Percentiles rank a stretch among this genome's conserved stretches.
These are phyloP conservation scores for Meloe dianella DNA, from an alignment of 2,888 invertebrate species.

Conservation along the genomic window DNA sequence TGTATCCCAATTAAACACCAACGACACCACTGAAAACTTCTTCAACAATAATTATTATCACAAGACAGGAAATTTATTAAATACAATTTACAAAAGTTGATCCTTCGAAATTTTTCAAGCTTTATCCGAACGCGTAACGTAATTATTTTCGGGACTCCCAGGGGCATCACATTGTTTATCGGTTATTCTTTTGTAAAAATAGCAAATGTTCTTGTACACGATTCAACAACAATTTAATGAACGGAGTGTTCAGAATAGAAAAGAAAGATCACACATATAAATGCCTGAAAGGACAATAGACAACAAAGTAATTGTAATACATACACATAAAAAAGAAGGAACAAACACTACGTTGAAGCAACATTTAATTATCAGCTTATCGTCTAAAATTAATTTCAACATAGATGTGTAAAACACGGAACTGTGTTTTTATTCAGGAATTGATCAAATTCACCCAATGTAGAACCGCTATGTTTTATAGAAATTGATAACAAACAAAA, in stretches of 20 bases:
- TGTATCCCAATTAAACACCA: slow-evolving; percentile 26
- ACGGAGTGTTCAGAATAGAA: neutral
- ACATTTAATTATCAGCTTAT: neutral
- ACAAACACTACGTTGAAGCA: neutral
- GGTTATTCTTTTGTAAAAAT: neutral
- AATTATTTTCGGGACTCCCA: neutral
- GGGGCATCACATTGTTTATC: neutral
- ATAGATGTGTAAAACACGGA: neutral
- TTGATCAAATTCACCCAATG: neutral
- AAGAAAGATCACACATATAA: neutral
- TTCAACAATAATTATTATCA: slow-evolving; percentile 3
- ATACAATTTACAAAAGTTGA: slow-evolving; percentile 1
- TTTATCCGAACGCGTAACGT: neutral
- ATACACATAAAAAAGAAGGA: neutral
- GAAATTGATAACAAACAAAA: neutral
- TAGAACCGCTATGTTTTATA: neutral
- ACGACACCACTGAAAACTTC: neutral
- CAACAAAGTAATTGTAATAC: neutral
- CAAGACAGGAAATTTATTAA: neutral
- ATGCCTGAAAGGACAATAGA: neutral
- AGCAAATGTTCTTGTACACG: neutral
- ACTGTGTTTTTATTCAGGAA: neutral
- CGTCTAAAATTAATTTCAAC: neutral
- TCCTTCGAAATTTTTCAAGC: neutral
- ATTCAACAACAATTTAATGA: slow-evolving; percentile 2